Base-by-base conservation (phyloP, 2,113 vertebrate genomes). In the Gasterosteus aculeatus region DNA sequence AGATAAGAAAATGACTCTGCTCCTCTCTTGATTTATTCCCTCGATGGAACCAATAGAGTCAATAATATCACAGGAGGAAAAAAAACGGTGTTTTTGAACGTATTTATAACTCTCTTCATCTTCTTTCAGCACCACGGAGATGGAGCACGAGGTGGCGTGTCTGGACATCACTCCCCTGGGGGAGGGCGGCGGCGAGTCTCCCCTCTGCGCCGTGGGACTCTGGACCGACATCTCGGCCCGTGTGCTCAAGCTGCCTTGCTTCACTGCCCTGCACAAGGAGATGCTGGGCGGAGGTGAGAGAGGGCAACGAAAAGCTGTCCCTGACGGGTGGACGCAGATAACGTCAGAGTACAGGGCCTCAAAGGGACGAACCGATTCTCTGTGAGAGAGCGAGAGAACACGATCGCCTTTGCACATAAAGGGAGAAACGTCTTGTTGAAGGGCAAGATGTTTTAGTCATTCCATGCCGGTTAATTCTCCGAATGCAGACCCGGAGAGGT, bases 191-290 rank as follows among this genome's bases (percentile, higher is more conserved):
- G 93, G 93, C 18, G 94, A 97, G 92, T 98, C 97, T n/a, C 94
- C 95, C 0, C 95, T 99, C 16, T 99, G 98, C 11, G 97, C 98
- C 0, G 97, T 99, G 1, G 98, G 98, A 56, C 95, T 99, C 69
- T 99, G 98, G 98, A 99, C 98, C 0, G 98, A 99, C 91, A 99
- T 99, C 90, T 99, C 98, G 0, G 97, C 98, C 54, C 96, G 97
- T 2, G 97, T 99, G 77, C 94, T 98, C 10, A 97, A 97, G 77
- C 94, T 99, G 44, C 98, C 98, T 1, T 96, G 95, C 9, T 99
- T 99, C 68, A 96, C 96, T 1, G 92, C 97, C 22, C 92, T 99
- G 88, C 98, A 99, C 93, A 99, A 98, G 81, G 98, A 99, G 91
- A 99, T 99, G 98, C 93, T 99, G 80, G 98, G 98, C 15, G 98